These are phyloP conservation scores for Chloropsis cyanopogon DNA, from an alignment of 2,113 vertebrate species.

Conservation along the genomic window DNA sequence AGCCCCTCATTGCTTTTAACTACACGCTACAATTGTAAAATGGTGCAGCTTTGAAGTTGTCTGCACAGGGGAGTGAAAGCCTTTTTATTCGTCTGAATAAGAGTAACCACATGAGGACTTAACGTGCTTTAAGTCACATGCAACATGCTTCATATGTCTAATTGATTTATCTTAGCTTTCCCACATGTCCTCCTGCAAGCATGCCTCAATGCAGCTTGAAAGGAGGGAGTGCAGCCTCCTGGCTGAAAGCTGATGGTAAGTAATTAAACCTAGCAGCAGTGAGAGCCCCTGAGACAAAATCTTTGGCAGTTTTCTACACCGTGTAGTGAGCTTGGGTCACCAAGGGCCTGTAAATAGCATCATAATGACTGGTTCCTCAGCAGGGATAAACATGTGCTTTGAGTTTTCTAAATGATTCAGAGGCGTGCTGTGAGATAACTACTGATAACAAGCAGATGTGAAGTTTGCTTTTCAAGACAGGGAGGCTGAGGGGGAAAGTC, in stretches of 20 bases:
- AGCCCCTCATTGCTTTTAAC: neutral
- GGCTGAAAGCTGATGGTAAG: slow-evolving; percentile 24
- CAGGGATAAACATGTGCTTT: slow-evolving; percentile 82
- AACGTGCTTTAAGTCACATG: slow-evolving; percentile 10
- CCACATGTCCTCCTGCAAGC: neutral
- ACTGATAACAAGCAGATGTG: slow-evolving; percentile 82
- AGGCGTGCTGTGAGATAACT: slow-evolving; percentile 73
- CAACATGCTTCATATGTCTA: slow-evolving; percentile 12
- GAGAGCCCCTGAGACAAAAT: slow-evolving; percentile 28
- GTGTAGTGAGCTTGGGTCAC: slow-evolving; percentile 52
- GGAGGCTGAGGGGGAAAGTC: neutral
- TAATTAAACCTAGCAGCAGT: slow-evolving; percentile 46
- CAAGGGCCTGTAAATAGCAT: slow-evolving; percentile 74
- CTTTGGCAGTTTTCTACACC: slow-evolving; percentile 46
- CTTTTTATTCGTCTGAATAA: neutral
- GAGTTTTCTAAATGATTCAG: slow-evolving; percentile 79
- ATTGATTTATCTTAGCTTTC: slow-evolving; percentile 54
- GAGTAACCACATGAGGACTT: slow-evolving; percentile 20
- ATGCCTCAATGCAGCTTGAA: neutral
- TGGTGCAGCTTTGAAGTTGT: neutral
- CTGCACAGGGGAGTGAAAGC: neutral
- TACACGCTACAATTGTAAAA: neutral
- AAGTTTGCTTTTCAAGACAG: slow-evolving; percentile 67
- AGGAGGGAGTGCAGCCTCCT: neutral
- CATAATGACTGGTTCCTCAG: slow-evolving; percentile 70